Evolutionary conservation across 2,888 invertebrate species (phyloP).

Genomic region (Dione vanillae): DNA sequence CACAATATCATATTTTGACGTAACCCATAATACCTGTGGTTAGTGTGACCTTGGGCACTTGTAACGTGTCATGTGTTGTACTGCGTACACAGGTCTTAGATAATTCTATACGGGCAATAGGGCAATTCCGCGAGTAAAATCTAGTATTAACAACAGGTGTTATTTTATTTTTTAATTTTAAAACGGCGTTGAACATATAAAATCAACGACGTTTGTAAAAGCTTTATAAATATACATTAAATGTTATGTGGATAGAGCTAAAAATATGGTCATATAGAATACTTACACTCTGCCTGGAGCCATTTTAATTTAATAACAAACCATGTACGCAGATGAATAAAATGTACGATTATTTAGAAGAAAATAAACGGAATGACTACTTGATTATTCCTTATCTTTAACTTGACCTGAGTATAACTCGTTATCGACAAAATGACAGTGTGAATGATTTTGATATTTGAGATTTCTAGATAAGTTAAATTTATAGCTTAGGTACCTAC

Average conservation of each 20-base stretch:
- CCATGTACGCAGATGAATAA: neutral
- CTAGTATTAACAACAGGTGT: neutral
- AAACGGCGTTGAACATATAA: neutral
- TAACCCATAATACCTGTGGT: too few species aligned
- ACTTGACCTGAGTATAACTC: constrained; percentile 15
- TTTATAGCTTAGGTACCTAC: neutral
- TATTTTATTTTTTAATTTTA: neutral
- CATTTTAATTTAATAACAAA: constrained; percentile 2
- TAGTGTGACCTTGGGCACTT: too few species aligned
- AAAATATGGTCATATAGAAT: neutral
- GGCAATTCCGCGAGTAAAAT: neutral
- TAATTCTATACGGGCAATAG: too few species aligned
- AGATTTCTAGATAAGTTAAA: constrained; percentile 30
- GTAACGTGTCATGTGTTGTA: too few species aligned
- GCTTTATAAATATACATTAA: too few species aligned
- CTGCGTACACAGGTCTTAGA: too few species aligned
- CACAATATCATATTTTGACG: too few species aligned
- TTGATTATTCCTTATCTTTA: constrained; percentile 21
- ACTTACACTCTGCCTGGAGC: constrained; percentile 25
- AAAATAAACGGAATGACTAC: constrained; percentile 10
- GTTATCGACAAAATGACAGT: constrained; percentile 34
- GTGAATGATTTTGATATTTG: constrained; percentile 18
- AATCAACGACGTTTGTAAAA: too few species aligned
- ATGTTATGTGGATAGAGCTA: too few species aligned
- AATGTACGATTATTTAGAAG: neutral